Conservation (phyloP, 1,140 invertebrate species). For the Eumaeus atala region DNA sequence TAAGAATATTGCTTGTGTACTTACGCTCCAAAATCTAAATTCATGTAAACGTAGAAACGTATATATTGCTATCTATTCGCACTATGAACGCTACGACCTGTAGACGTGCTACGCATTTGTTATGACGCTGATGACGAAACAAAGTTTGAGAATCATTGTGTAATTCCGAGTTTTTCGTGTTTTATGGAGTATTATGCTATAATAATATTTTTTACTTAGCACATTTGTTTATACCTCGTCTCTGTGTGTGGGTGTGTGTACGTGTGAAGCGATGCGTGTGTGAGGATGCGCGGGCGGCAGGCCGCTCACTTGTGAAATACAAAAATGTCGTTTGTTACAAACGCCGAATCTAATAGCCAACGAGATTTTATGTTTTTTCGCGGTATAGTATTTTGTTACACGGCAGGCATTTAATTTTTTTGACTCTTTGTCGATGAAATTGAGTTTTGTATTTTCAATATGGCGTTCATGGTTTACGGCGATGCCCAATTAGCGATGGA, state of each 20-base stretch:
- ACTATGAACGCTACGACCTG: constrained; percentile 28
- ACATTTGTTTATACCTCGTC: constrained; percentile 56
- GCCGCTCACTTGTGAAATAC: constrained; percentile 41
- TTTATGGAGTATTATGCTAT: constrained; percentile 70
- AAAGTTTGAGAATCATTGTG: constrained; percentile 48
- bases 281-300: constrained; percentile 26
- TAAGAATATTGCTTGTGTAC: too few relatives aligned
- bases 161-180: constrained; percentile 43
- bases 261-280: constrained; percentile 17
- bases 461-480: constrained; percentile 37
- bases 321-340: constrained; percentile 55
- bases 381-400: constrained; percentile 57
- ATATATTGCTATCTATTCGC: background rate
- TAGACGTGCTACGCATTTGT: constrained; percentile 34
- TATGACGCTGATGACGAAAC: constrained; percentile 18
- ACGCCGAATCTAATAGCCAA: constrained; percentile 52
- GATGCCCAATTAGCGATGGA: constrained; percentile 50
- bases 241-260: constrained; percentile 28
- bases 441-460: constrained; percentile 39
- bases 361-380: constrained; percentile 61
- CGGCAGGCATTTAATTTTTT: constrained; percentile 34
- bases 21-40: too few relatives aligned
- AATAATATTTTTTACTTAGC: constrained; percentile 74
- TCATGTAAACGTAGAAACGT: background rate
- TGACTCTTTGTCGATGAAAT: constrained; percentile 43